Evolutionary conservation across 2,888 invertebrate species (phyloP).

Genomic region (Tortrix viridana): DNA sequence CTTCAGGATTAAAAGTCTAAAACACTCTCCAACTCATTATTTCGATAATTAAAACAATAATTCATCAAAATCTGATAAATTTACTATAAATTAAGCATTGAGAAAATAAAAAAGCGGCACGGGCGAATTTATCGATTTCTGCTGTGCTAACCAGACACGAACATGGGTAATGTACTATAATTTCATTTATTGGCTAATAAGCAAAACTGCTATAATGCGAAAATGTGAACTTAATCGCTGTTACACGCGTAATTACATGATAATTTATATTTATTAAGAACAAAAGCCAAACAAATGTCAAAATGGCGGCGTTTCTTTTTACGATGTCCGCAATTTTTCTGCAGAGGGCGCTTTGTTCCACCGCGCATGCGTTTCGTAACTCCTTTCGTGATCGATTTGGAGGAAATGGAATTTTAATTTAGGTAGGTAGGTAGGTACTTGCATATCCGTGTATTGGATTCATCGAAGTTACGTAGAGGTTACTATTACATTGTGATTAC

Average conservation of each 20-base stretch:
- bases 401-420: conserved; percentile 36
- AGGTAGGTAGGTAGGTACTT: too few relatives aligned
- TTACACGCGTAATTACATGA: conserved; percentile 63
- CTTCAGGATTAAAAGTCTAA: conserved; percentile 21
- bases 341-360: conserved; percentile 66
- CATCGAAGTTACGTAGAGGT: too few relatives aligned
- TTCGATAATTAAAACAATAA: conserved; percentile 19
- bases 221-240: conserved; percentile 54
- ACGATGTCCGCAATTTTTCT: conserved; percentile 50
- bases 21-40: conserved; percentile 22
- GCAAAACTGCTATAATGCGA: conserved; percentile 48
- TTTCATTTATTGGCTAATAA: conserved; percentile 50
- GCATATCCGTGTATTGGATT: conserved; percentile 23
- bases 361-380: conserved; percentile 74
- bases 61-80: conserved; percentile 44
- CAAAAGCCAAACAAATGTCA: conserved; percentile 85
- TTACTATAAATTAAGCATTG: conserved; percentile 55
- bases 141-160: conserved; percentile 56
- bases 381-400: conserved; percentile 60
- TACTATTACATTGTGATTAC: too few relatives aligned
- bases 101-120: conserved; percentile 80
- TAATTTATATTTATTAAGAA: conserved; percentile 67
- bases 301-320: conserved; percentile 80
- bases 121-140: conserved; percentile 74
- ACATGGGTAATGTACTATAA: conserved; percentile 53